Percentiles rank a stretch among this genome's conserved stretches.
phyloP scores from a whole-genome alignment of 2,113 vertebrate species.

The Dendrocopos noguchii region DNA sequence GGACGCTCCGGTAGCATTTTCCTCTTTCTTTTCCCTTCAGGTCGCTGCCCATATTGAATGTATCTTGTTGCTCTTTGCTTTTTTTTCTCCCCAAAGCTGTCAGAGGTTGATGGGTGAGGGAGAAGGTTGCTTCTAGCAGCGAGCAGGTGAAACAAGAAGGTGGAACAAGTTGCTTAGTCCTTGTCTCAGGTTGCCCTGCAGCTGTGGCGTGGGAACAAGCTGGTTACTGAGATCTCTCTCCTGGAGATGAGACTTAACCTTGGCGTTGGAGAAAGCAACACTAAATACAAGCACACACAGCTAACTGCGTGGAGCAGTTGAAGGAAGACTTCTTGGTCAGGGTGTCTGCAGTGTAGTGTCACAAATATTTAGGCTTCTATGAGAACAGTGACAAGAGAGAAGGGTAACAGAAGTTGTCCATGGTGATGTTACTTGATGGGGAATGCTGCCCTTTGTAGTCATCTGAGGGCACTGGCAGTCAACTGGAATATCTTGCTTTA shows the following conservation, averaged over 20 bases:
- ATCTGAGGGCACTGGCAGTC: background rate
- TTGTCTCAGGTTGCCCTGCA: background rate
- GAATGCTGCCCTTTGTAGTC: background rate
- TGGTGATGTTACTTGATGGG: background rate
- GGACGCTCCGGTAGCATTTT: background rate
- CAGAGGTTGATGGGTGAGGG: background rate
- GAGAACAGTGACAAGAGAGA: background rate
- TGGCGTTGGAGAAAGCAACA: background rate
- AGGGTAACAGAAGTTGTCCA: fast-evolving
- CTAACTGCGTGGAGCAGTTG: background rate
- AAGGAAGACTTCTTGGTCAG: background rate
- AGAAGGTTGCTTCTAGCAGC: fast-evolving
- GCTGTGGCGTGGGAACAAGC: background rate
- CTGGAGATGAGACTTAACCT: background rate
- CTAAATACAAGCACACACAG: too few relatives aligned
- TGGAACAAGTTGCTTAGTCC: background rate
- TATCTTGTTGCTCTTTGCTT: fast-evolving
- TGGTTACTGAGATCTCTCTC: background rate
- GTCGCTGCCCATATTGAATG: fast-evolving
- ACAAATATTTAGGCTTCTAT: fast-evolving
- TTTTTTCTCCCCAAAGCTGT: background rate
- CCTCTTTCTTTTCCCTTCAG: too few relatives aligned
- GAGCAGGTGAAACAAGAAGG: background rate
- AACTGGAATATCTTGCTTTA: slow-evolving; percentile 52
- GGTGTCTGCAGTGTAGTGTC: background rate